A percentile compares a stretch with the other conserved stretches of the same genome.
Conservation (phyloP, 2,113 vertebrate genomes). For the Pseudonaja textilis region DNA sequence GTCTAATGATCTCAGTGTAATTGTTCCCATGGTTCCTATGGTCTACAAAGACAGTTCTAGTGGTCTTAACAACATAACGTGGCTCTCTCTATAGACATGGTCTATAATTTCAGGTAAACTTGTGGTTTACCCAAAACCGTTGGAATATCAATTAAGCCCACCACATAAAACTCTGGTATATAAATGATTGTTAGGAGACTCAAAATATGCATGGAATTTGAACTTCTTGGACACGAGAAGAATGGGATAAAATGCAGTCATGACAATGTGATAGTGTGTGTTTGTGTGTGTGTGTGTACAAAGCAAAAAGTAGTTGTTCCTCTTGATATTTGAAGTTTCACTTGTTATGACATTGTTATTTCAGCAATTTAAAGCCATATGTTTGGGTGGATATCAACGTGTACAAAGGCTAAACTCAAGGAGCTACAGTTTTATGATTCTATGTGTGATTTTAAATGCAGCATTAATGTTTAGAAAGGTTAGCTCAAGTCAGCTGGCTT, state of each 20-base stretch:
- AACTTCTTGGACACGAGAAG: background rate
- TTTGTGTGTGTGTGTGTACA: background rate
- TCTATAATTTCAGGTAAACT: background rate
- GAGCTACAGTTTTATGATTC: constrained; percentile 17
- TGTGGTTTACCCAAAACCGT: background rate
- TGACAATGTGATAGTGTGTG: background rate
- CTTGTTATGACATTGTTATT: background rate
- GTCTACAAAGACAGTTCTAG: background rate
- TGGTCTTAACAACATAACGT: background rate
- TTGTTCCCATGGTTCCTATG: background rate
- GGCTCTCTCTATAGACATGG: background rate
- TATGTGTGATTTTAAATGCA: constrained; percentile 24
- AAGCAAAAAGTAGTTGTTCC: background rate
- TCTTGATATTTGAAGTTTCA: background rate
- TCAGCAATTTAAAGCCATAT: background rate
- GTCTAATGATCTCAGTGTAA: background rate
- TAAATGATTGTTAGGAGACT: background rate
- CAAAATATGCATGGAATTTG: background rate
- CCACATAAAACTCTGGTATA: background rate
- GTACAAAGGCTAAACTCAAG: background rate
- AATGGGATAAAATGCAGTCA: background rate
- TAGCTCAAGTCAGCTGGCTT: constrained; percentile 9
- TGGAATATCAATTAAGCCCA: background rate
- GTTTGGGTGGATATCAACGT: background rate
- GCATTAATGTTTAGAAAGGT: constrained; percentile 24